These are phyloP conservation scores for Drosophila ironensis DNA, from an alignment of 1,140 invertebrate species.

Conservation along the genomic window DNA sequence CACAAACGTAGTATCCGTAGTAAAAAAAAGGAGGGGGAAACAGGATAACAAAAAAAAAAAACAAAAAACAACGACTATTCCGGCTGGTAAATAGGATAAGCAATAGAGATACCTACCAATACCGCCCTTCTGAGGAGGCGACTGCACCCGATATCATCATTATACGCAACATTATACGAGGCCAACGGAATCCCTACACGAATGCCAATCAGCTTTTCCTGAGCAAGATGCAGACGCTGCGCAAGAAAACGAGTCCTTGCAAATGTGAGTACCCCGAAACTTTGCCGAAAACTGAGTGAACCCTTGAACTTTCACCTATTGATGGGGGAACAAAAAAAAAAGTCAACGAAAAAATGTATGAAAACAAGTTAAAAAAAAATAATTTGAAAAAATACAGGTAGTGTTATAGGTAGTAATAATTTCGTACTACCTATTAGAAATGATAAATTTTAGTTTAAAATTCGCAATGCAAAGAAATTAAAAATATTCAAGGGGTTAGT, in stretches of 20 bases:
- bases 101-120: slow-evolving; percentile 1
- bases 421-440: too few species aligned
- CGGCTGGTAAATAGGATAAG: background rate
- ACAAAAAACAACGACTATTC: slow-evolving; percentile 14
- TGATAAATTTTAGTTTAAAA: too few species aligned
- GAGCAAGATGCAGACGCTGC: slow-evolving; percentile 90
- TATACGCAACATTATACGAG: slow-evolving; percentile 62
- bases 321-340: too few species aligned
- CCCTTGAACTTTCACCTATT: too few species aligned
- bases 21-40: slow-evolving; percentile 7
- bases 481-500: too few species aligned
- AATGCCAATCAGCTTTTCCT: slow-evolving; percentile 72
- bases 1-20: slow-evolving; percentile 1
- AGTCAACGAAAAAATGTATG: too few species aligned
- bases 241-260: slow-evolving; percentile 93
- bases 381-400: too few species aligned
- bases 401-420: too few species aligned
- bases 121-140: slow-evolving; percentile 10
- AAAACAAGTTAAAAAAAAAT: too few species aligned
- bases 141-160: slow-evolving; percentile 36
- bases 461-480: too few species aligned
- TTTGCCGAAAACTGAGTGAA: background rate
- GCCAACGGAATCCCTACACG: slow-evolving; percentile 50
- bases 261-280: slow-evolving; percentile 89
- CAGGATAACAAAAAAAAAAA: too few species aligned